Evolutionary conservation across 2,113 vertebrate species (phyloP), one percentile per base, ranked within the genome.

Genomic region (Edolisoma coerulescens): DNA sequence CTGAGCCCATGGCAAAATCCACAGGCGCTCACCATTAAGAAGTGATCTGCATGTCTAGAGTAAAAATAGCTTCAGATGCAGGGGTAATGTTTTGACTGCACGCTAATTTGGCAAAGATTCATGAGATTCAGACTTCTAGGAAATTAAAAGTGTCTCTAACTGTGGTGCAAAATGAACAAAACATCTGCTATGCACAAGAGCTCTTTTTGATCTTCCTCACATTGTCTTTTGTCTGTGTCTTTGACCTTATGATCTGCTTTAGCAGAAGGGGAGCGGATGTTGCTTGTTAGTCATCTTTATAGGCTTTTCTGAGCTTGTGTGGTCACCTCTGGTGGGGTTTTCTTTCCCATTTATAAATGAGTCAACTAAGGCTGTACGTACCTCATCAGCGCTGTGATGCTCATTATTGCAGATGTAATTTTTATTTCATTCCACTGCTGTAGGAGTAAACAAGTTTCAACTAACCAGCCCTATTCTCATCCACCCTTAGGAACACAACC

Each of bases 401-500:
- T 95, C 2, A 0, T 89, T 96, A 70, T 28, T 80, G 54, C 63
- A 84, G 59, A 47, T 57, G 39, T 78, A 52, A 57, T 63, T 90
- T 86, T 84, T 90, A 49, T 93, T 92, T 96, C 47, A 44, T 92
- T 94, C 26, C 28, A 45, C 41, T 69, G 44, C 53, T 75, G 5
- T 23, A 60, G 74, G n/a, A 89, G 18, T 87, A 90, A 94, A 88
- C 35, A 70, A 76, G 56, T 87, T 82, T 64, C 45, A 89, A 3
- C 42, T 94, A 67, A 94, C 80, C 54, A 67, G 39, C 45, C 54
- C 9, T 30, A 1, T 84, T 27, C 53, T 97, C 18, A 15, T 96
- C 27, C 93, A 50, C 92, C 67, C 44, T 82, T 85, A 99, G 99
- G 33, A 99, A 99, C 76, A 98, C 97, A 65, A 98, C 99, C 1